These are phyloP conservation scores for Seriola rivoliana DNA, from an alignment of 2,113 vertebrate species.

Conservation along the genomic window DNA sequence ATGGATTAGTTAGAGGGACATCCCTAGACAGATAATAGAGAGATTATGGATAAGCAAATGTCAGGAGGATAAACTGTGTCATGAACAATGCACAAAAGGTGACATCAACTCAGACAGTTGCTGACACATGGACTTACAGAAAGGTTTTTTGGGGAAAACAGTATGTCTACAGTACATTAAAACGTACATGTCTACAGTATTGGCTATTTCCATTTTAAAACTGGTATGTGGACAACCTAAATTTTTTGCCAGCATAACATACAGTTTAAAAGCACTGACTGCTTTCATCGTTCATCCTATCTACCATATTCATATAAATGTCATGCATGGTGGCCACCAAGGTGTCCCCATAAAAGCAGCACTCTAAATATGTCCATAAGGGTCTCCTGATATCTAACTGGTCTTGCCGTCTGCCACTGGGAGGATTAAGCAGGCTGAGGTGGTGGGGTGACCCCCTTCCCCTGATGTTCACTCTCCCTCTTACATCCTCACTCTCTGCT, in stretches of 20 bases:
- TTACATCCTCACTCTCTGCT: slow-evolving; percentile 36
- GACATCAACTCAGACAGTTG: background rate
- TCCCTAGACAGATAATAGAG: slow-evolving; percentile 52
- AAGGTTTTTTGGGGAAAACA: background rate
- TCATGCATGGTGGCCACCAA: background rate
- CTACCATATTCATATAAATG: slow-evolving; percentile 7
- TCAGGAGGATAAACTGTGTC: slow-evolving; percentile 38
- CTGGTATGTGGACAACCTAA: background rate
- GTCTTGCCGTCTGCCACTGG: slow-evolving; percentile 65
- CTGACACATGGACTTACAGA: background rate
- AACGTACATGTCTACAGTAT: background rate
- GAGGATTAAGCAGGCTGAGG: slow-evolving; percentile 70
- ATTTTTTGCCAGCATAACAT: background rate
- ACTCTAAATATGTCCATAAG: slow-evolving; percentile 61
- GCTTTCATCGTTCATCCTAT: background rate
- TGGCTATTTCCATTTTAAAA: background rate
- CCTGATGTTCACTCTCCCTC: slow-evolving; percentile 66
- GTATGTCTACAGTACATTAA: background rate
- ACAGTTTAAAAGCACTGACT: background rate
- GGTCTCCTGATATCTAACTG: slow-evolving; percentile 59
- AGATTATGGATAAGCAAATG: slow-evolving; percentile 54
- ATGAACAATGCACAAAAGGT: slow-evolving; percentile 37
- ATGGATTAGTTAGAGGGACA: slow-evolving; percentile 49
- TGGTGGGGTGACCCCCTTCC: slow-evolving; percentile 55
- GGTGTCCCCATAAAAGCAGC: slow-evolving; percentile 21